Evolutionary conservation across 1,140 invertebrate genomes (phyloP), one percentile per base, ranked within the genome.

Genomic region (Popillia japonica): DNA sequence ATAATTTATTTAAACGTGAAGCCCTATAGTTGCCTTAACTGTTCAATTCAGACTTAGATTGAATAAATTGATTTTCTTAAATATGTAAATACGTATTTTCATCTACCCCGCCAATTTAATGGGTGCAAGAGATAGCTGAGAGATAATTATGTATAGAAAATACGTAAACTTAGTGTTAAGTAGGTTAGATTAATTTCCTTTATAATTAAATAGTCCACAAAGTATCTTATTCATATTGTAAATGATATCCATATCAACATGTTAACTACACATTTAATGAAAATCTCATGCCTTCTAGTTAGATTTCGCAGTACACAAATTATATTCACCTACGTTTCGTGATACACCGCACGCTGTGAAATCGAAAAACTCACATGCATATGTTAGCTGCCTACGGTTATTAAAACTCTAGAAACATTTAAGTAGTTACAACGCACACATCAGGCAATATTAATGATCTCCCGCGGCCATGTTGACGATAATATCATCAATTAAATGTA

Each of bases 401-500:
- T 68, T 68, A 68, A 68, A 68, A 68, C 61, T 68, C 61, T 6
- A 10, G 59, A 64, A 64, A 48, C 11, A 48, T 48, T 48, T 17
- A 34, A 34, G 4, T 34, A 27, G 61, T 68, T 68, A 17, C 61
- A 68, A 8, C 61, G 20, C 27, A 68, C 20, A 68, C 27, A 68
- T 22, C 20, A 8, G 17, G n/a, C 59, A n/a, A 27, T 68, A 68
- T 68, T 68, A 68, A 27, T 27, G 61, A 68, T 34, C 61, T 68
- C 61, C 61, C 22, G 61, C 61, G 22, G 61, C 61, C 27, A 68
- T 8, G 61, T 27, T 68, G 22, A 14, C 20, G 61, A 68, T 68
- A 68, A 68, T 68, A 68, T 68, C 61, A 68, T 68, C 61, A 68
- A 68, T 23, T 68, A 68, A 68, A 68, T 2, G 20, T 17, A 27